Evolutionary conservation across 1,140 invertebrate genomes (phyloP).

Genomic region (Lordiphosa mommai): DNA sequence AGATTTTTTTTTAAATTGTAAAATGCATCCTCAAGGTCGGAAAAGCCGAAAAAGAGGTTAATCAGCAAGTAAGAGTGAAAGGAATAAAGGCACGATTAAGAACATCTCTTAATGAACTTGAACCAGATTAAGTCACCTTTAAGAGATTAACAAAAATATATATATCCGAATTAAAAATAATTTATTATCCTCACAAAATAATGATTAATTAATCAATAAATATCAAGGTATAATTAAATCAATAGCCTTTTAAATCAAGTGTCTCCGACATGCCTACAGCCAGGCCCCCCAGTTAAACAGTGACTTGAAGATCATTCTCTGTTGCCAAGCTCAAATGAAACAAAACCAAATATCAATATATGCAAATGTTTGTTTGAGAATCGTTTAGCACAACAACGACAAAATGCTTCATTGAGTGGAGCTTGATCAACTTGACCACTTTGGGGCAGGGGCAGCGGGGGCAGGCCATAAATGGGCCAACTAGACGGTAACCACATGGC

Average conservation of each 20-base stretch:
- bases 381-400: constrained; percentile 24
- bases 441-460: constrained; percentile 1
- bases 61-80: too few relatives aligned
- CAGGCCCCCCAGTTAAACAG: not conserved
- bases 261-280: too few relatives aligned
- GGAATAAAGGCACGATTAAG: too few relatives aligned
- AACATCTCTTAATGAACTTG: too few relatives aligned
- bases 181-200: too few relatives aligned
- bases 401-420: constrained; percentile 13
- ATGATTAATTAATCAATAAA: constrained; percentile 1
- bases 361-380: constrained; percentile 24
- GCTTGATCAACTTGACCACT: constrained; percentile 1
- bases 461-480: constrained; percentile 14
- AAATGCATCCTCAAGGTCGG: too few relatives aligned
- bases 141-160: too few relatives aligned
- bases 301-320: constrained; percentile 9
- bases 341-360: not conserved
- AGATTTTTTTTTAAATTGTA: too few relatives aligned
- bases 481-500: constrained; percentile 37
- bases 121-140: too few relatives aligned
- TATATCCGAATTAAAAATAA: too few relatives aligned
- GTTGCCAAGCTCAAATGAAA: constrained; percentile 14
- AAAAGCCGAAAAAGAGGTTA: too few relatives aligned
- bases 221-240: not conserved
- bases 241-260: too few relatives aligned